Base-by-base conservation (phyloP, 2,797 vertebrate species). In the Borostomias antarcticus region DNA sequence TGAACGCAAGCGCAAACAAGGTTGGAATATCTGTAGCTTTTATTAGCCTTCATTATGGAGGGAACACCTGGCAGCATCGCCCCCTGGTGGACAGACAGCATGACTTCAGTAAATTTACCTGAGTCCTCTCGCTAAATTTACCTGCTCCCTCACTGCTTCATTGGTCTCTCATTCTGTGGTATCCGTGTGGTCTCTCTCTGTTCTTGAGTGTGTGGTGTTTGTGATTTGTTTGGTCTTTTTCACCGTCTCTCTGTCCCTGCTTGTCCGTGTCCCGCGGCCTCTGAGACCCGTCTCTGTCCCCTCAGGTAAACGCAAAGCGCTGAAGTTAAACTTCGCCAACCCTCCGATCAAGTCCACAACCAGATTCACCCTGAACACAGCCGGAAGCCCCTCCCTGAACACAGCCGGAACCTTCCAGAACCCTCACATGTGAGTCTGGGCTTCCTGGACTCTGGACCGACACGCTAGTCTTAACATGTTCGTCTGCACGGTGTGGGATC, bases 251-350 rank as follows among this genome's bases (percentile, higher is more conserved):
- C 21, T 1, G 11, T 37, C 19, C 40, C 2, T 50, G 30, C 19
- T 30, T 23, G 45, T 2, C 21, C 13, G 47, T 4, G 28, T 40
- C 2, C 8, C 29, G 21, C n/a, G n/a, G n/a, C 43, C 11, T 48
- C 17, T 68, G 45, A 73, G 33, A 3, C 40, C 40, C 8, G 15
- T 5, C 64, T 19, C 51, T 83, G 77, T 82, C 84, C 86, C 59
- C 79, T 66, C 90, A 99, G 97, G 96, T 93, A 99, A 99, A 96
- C 96, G 97, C 79, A 98, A 98, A 97, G 96, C 96, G 75, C 91
- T 99, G 93, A 99, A 99, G 93, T 91, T 99, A 90, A 97, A 97
- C 92, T 99, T 99, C 86, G 96, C 97, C 90, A 99, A 97, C 88
- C 96, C 97, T 59, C 93, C 96, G 63, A 95, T 97, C 90, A 98